Conservation (phyloP, 2,113 vertebrate species). For the Nerophis ophidion region DNA sequence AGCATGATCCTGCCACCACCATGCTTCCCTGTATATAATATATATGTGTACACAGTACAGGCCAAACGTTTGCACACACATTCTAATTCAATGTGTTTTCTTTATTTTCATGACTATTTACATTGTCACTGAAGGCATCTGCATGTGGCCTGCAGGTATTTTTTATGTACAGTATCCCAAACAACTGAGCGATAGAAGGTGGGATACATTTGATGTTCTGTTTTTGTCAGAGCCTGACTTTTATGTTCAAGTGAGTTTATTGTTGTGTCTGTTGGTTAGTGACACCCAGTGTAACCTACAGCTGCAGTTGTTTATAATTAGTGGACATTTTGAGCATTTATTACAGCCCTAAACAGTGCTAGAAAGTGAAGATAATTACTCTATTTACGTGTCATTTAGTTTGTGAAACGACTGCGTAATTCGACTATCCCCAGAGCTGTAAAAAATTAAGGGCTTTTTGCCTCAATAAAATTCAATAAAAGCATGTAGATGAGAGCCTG, state of each 20-base stretch:
- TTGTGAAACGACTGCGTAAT: constrained; percentile 6
- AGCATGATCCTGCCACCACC: no score
- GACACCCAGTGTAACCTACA: constrained; percentile 7
- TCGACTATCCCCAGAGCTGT: constrained; percentile 8
- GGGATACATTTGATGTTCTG: constrained; percentile 19
- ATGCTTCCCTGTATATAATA: no score
- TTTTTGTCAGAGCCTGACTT: constrained; percentile 12
- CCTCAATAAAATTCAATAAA: constrained; percentile 43
- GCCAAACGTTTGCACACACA: no score
- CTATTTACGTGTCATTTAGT: constrained; percentile 19
- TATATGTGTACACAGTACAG: no score
- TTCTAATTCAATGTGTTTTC: no score
- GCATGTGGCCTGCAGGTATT: no score
- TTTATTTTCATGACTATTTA: no score
- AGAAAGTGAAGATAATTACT: constrained; percentile 15
- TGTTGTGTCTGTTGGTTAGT: constrained; percentile 15
- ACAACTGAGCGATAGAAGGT: no score
- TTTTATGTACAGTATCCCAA: no score
- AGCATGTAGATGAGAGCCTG: constrained; percentile 50
- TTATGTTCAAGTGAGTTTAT: constrained; percentile 2
- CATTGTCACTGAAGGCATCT: no score
- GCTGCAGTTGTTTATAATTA: constrained; percentile 21
- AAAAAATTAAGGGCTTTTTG: constrained; percentile 31
- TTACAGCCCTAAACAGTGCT: constrained; percentile 16
- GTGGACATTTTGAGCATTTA: constrained; percentile 23